phyloP scores from a whole-genome alignment of 2,888 invertebrate species.

The Sympetrum striolatum region DNA sequence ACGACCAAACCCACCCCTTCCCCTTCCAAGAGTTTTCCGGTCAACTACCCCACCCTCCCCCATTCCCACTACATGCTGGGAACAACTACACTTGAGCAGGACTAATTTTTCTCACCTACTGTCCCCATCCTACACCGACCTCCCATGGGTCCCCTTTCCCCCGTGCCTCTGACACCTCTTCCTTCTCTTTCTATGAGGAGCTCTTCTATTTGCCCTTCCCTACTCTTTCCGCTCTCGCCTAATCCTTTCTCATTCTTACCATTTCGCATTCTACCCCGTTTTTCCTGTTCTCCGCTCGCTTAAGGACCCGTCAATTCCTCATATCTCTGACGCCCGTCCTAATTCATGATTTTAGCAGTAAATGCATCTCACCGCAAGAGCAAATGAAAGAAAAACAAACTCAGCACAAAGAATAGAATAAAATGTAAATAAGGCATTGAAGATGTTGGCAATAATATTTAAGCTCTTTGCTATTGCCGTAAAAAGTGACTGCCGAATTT shows the following conservation, averaged over 20 bases:
- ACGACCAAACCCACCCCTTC: background rate
- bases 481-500: too few species aligned
- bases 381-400: too few species aligned
- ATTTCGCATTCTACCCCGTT: background rate
- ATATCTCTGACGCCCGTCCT: too few species aligned
- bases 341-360: too few species aligned
- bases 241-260: background rate
- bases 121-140: background rate
- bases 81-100: slow-evolving; percentile 24
- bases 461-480: too few species aligned
- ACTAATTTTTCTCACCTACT: slow-evolving; percentile 42
- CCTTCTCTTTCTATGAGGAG: background rate
- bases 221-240: background rate
- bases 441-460: too few species aligned
- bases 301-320: background rate
- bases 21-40: background rate
- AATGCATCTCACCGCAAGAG: too few species aligned
- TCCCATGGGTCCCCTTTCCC: background rate
- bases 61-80: background rate
- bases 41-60: background rate
- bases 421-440: too few species aligned
- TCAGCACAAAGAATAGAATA: too few species aligned
- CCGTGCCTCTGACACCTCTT: too few species aligned
- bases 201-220: too few species aligned
- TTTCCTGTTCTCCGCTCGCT: too few species aligned